These are phyloP conservation scores for Corythaixoides concolor DNA, from an alignment of 2,113 vertebrate genomes.

Conservation along the genomic window DNA sequence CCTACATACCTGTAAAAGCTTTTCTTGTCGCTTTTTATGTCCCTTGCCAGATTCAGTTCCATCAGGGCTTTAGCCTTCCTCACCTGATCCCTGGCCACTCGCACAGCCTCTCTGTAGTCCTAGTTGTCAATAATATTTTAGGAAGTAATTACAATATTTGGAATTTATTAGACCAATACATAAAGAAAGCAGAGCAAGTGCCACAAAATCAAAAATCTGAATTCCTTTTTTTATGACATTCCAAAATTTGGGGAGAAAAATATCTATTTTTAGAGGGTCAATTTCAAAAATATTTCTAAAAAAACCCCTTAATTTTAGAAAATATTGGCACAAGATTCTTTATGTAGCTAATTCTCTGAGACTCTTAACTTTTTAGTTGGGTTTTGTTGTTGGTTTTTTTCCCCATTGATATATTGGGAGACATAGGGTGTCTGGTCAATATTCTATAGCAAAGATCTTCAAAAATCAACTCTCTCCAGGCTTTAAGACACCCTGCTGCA, in stretches of 20 bases:
- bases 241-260: neutral
- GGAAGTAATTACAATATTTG: neutral
- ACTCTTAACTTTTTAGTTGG: neutral
- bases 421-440: neutral
- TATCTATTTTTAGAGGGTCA: neutral
- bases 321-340: neutral
- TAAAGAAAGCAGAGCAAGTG: neutral
- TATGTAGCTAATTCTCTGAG: neutral
- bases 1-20: no score
- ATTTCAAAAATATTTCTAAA: neutral
- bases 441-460: neutral
- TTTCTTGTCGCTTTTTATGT: no score
- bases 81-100: no score
- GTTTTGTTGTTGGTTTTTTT: neutral
- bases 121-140: neutral
- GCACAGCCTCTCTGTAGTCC: no score
- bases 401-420: neutral
- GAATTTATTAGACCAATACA: neutral
- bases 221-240: neutral
- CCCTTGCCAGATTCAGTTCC: no score
- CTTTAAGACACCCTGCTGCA: neutral
- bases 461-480: neutral
- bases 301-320: neutral
- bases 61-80: no score
- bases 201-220: neutral